Percentiles rank a stretch among this genome's conserved stretches.
Conservation (phyloP, 2,797 vertebrate species). For the Cirrhinus molitorella region DNA sequence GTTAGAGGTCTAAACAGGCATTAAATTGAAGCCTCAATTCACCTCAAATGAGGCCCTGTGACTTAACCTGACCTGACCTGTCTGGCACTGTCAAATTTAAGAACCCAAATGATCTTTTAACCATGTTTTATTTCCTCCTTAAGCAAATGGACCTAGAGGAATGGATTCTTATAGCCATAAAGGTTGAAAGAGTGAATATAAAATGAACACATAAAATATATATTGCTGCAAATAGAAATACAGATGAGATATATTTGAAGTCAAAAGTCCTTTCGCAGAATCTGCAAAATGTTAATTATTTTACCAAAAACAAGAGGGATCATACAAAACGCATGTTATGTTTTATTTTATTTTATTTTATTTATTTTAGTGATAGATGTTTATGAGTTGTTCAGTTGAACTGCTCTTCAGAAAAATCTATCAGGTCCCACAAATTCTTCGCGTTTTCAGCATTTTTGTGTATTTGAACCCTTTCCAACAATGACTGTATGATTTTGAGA, state of each 20-base stretch:
- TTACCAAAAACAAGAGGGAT: no score
- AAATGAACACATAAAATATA: neutral
- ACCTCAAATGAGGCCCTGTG: neutral
- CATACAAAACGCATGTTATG: no score
- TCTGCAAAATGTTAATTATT: no score
- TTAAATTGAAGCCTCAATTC: constrained; percentile 10
- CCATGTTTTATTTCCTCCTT: neutral
- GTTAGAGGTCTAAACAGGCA: neutral
- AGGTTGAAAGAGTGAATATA: neutral
- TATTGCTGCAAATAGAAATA: neutral
- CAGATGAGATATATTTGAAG: neutral
- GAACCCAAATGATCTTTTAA: neutral
- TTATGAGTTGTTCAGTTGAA: no score
- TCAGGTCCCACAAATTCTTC: no score
- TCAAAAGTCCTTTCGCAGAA: no score
- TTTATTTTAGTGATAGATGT: no score
- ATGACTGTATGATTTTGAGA: no score
- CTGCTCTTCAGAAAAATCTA: no score
- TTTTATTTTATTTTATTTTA: no score
- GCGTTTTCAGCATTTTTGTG: no score
- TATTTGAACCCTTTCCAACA: no score
- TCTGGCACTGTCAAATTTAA: neutral
- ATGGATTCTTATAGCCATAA: neutral
- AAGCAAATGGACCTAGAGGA: neutral
- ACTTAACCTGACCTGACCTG: neutral